Evolutionary conservation across 1,140 invertebrate genomes (phyloP).

Genomic region (Drosophila murphyi): DNA sequence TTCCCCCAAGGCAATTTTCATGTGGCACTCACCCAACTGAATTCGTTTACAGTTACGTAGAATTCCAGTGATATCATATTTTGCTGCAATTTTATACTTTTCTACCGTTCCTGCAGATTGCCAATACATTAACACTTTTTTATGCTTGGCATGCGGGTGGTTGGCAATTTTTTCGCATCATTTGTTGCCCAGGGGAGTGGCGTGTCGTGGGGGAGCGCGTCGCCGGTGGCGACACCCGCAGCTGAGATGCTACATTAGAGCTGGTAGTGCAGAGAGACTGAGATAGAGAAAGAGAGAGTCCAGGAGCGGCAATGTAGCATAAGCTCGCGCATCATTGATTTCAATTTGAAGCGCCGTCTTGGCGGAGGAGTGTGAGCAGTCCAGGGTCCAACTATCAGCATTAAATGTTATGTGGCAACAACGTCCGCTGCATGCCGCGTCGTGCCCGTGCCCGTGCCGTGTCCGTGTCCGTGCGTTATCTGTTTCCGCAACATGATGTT

Average conservation of each 20-base stretch:
- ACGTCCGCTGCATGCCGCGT: constrained; percentile 57
- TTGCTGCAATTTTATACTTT: constrained; percentile 37
- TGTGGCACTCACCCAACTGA: neutral
- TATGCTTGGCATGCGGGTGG: constrained; percentile 56
- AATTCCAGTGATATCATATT: constrained; percentile 45
- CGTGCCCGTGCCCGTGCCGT: constrained; percentile 58
- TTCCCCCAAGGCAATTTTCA: neutral
- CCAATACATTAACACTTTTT: constrained; percentile 75
- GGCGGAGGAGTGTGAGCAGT: constrained; percentile 18
- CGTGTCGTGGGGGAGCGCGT: constrained; percentile 1
- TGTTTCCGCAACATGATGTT: constrained; percentile 82
- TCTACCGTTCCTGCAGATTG: constrained; percentile 35
- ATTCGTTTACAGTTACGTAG: constrained; percentile 22
- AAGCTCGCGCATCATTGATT: constrained; percentile 80
- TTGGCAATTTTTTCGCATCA: constrained; percentile 72
- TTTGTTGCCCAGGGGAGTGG: constrained; percentile 53
- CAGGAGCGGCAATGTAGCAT: constrained; percentile 58
- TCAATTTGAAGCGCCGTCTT: constrained; percentile 79
- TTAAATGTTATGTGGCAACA: constrained; percentile 79
- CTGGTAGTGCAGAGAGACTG: constrained; percentile 11
- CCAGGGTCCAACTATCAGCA: constrained; percentile 68
- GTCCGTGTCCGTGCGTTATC: constrained; percentile 79
- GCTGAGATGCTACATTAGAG: constrained; percentile 74
- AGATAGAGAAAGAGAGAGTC: neutral
- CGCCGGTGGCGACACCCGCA: constrained; percentile 55